Evolutionary conservation across 2,888 invertebrate genomes (phyloP), one percentile per base, ranked within the genome.

Genomic region (Cephus runcator): DNA sequence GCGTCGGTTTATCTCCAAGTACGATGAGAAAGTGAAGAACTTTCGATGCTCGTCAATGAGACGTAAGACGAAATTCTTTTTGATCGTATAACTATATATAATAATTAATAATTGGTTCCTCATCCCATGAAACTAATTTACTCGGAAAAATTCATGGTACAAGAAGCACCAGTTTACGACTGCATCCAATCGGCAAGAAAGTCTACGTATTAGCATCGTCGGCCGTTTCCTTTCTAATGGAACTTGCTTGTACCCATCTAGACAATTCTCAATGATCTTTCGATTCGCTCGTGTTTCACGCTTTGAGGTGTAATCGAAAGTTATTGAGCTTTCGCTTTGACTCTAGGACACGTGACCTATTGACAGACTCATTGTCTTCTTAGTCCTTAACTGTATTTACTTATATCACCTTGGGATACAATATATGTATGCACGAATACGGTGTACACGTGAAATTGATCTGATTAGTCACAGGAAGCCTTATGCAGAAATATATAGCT

Each of bases 381-480:
- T 40, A 6, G 40, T 36, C 4, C 15, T 56, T 56, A 23, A 56
- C 15, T 56, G 2, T 23, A 56, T 56, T 56, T 56, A 9, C 56
- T 56, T 56, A 23, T 23, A 9, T 56, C 23, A 56, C 56, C 56
- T 56, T 56, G 56, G 56, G 23, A 15, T 15, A 15, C 36, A 36
- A 12, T 36, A 15, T 56, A 56, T 23, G 4, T 30, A 76, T 69
- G 34, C 34, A 68, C 30, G 30, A 11, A 11, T 69, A 69, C 69
- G 34, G 11, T 69, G 33, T 76, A 76, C 34, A 30, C 75, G 31
- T 71, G 71, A 33, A 71, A 71, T 71, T 71, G 71, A 89, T 90
- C 88, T 88, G 84, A 90, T 90, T 90, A 90, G 87, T 73, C 85
- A 85, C 78, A 83, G 82, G 90, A 90, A 90, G 89, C 90, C 90